Evolutionary conservation across 2,797 vertebrate genomes (phyloP), one percentile per base, ranked within the genome.

Genomic region (Botia almorhae): DNA sequence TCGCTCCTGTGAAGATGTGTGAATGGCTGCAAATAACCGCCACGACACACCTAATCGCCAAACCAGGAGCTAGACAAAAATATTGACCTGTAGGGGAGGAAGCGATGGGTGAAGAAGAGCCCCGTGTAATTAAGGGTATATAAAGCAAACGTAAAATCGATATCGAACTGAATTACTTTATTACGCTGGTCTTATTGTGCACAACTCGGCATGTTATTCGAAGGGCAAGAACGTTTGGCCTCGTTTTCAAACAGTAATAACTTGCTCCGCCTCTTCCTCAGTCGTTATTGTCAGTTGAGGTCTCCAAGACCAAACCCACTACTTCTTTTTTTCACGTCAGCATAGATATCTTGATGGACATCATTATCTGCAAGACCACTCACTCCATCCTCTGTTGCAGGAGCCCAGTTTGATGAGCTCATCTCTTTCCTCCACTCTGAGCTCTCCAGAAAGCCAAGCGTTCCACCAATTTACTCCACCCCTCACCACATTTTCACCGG

Each of bases 401-500:
- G 63, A 13, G 50, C 36, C 74, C 68, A 23, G 56, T 64, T 36
- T 36, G 23, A 48, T 79, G 76, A 76, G 43, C 39, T 81, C 55
- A 74, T 64, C 29, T 4, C 39, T 74, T 76, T 51, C 36, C 4
- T 50, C 21, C 71, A 75, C 13, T 64, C 61, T 79, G 71, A 14
- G n/a, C n/a, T n/a, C n/a, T n/a, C 58, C 23, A 23, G 56, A 50
- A 56, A 65, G 12, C 4, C 13, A n/a, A 23, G 17, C 4, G 4
- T 36, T 79, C n/a, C 26, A 72, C 77, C 77, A 83, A 80, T 83
- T 83, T 80, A 55, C 67, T 3, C 71, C 1, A 0, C 70, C 65
- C 48, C 33, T 43, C 64, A 53, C 19, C 63, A 58, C 39, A n/a
- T 43, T 68, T 61, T 48, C 53, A 39, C 65, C 26, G 29, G 16